phyloP scores from a whole-genome alignment of 2,888 invertebrate genomes.

The Scrobipalpa atriplicella region DNA sequence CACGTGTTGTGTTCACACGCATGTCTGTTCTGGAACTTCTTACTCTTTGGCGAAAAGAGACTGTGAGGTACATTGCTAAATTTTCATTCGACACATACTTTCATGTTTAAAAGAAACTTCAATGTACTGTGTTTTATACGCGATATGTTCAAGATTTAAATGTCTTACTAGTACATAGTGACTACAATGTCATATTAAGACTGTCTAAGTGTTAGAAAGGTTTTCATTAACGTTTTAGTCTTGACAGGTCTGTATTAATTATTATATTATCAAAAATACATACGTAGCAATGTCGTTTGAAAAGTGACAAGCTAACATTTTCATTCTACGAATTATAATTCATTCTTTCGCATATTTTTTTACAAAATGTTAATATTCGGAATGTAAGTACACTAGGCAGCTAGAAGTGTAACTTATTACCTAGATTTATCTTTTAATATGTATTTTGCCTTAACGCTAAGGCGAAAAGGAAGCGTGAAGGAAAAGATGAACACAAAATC shows the following conservation, averaged over 20 bases:
- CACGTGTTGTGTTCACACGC: constrained; percentile 73
- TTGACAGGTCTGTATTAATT: constrained; percentile 8
- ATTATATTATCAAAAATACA: neutral
- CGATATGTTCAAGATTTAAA: neutral
- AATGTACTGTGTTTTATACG: constrained; percentile 1
- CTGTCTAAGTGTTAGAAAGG: constrained; percentile 4
- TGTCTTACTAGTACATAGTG: neutral
- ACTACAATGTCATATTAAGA: neutral
- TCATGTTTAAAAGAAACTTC: neutral
- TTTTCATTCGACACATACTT: neutral
- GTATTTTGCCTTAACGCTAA: too few relatives aligned
- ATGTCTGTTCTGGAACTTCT: constrained; percentile 30
- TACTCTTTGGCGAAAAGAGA: constrained; percentile 4
- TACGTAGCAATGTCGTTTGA: neutral
- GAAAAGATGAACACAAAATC: too few relatives aligned
- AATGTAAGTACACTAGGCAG: too few relatives aligned
- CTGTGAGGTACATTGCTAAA: neutral
- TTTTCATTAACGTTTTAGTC: neutral
- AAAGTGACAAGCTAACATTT: neutral
- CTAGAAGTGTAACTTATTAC: too few relatives aligned
- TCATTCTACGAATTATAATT: neutral
- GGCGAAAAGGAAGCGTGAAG: too few relatives aligned
- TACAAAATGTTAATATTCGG: too few relatives aligned
- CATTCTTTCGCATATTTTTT: too few relatives aligned
- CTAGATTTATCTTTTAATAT: too few relatives aligned